Conservation (phyloP, 1,140 invertebrate genomes). For the Andrena cerasifolii region DNA sequence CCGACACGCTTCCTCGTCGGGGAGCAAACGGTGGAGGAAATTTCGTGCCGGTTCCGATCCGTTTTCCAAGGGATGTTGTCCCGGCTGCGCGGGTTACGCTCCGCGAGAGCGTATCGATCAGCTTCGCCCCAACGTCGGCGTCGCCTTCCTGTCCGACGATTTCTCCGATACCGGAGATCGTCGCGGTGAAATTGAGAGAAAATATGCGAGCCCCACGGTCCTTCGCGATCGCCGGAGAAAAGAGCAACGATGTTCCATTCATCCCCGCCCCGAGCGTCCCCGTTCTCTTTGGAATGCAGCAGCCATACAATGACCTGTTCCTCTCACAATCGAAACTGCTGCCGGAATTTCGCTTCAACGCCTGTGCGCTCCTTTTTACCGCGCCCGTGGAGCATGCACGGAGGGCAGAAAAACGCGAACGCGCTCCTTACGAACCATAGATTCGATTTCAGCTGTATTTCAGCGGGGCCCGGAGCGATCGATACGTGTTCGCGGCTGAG, state of each 20-base stretch:
- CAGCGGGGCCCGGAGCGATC: too few species aligned
- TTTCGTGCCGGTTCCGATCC: conserved; percentile 45
- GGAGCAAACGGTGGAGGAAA: neutral
- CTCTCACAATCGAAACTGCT: too few species aligned
- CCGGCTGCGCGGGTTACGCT: conserved; percentile 36
- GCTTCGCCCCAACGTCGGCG: neutral
- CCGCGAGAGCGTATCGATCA: conserved; percentile 39
- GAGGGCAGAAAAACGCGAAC: too few species aligned
- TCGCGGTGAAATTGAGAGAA: conserved; percentile 20
- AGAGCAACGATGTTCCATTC: conserved; percentile 18
- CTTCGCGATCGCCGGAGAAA: neutral
- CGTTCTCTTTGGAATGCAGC: neutral
- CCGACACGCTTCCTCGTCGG: neutral
- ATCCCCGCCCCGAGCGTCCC: neutral
- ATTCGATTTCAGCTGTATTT: too few species aligned
- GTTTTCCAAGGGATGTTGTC: conserved; percentile 50
- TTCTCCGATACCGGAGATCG: conserved; percentile 47
- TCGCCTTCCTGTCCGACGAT: conserved; percentile 20
- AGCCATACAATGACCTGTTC: too few species aligned
- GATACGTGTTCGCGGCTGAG: too few species aligned
- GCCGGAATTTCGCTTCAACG: too few species aligned
- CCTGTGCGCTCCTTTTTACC: too few species aligned
- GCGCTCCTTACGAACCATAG: too few species aligned
- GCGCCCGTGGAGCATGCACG: too few species aligned
- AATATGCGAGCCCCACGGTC: conserved; percentile 26